These are phyloP conservation scores for Tolypeutes matacus DNA, from an alignment of 2,797 vertebrate genomes.

Conservation along the genomic window DNA sequence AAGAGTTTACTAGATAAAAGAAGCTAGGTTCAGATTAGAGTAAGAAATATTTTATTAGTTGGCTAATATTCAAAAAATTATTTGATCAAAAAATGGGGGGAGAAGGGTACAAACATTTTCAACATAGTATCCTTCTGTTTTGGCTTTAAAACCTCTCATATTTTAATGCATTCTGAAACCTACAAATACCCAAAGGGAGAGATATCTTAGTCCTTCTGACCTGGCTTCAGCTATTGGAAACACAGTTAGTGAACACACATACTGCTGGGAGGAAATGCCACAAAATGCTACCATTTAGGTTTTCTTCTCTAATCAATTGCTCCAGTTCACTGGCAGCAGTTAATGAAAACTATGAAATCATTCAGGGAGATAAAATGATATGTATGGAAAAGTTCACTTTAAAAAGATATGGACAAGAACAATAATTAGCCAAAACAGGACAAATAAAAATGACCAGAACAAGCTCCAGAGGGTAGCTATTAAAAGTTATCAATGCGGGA, in stretches of 20 bases:
- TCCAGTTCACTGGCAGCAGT: conserved; percentile 74
- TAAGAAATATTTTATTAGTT: conserved; percentile 49
- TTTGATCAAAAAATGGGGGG: neutral
- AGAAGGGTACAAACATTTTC: conserved; percentile 52
- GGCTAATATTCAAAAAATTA: neutral
- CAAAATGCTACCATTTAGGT: conserved; percentile 7
- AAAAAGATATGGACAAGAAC: conserved; percentile 54
- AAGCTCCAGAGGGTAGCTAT: neutral
- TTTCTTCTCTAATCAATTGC: conserved; percentile 76
- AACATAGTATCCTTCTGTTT: neutral
- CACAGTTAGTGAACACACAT: neutral
- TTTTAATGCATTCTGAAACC: conserved; percentile 16
- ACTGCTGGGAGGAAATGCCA: conserved; percentile 67
- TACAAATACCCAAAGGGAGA: neutral
- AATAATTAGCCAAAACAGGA: conserved; percentile 58
- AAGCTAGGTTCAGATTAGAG: neutral
- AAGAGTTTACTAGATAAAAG: conserved; percentile 14
- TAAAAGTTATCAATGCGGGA: neutral
- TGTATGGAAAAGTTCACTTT: conserved; percentile 73
- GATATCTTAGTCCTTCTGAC: conserved; percentile 62
- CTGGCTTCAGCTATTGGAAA: conserved; percentile 67
- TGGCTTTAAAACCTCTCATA: conserved; percentile 45
- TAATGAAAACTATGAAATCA: conserved; percentile 73
- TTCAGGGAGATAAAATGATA: conserved; percentile 73
- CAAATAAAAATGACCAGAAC: conserved; percentile 35